phyloP scores from a whole-genome alignment of 2,113 vertebrate genomes.

The Dromiciops gliroides region DNA sequence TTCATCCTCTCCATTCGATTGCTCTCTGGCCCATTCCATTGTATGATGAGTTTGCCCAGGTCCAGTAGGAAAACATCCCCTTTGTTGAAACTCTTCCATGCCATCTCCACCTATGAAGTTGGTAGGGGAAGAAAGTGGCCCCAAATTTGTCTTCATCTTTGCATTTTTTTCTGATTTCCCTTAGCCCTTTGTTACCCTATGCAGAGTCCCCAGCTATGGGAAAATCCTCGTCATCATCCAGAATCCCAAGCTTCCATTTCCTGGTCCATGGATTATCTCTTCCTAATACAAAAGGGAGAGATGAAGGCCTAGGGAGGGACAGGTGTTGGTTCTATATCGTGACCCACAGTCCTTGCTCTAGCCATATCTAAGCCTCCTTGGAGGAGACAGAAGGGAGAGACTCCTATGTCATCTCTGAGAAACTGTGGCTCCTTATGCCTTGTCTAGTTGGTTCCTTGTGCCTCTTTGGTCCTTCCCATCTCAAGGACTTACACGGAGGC shows the following conservation, averaged over 20 bases:
- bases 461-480: not conserved
- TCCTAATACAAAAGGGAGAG: not conserved
- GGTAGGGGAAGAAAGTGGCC: accelerated
- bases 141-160: not conserved
- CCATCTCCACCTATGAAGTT: constrained; percentile 88
- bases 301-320: not conserved
- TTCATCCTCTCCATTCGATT: constrained; percentile 89
- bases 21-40: constrained; percentile 91
- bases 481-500: not conserved
- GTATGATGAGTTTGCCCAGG: constrained; percentile 90
- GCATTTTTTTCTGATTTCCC: not conserved
- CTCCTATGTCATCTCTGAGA: not conserved
- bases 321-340: not conserved
- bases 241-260: not conserved
- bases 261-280: not conserved
- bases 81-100: constrained; percentile 91
- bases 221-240: not conserved
- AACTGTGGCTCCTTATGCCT: not conserved
- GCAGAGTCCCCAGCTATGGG: not conserved
- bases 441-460: not conserved
- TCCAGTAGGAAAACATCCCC: constrained; percentile 92
- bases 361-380: not conserved
- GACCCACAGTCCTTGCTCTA: not conserved
- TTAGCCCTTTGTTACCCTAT: not conserved
- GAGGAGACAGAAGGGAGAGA: not conserved